Percentiles rank a stretch among this genome's conserved stretches.
Evolutionary conservation across 1,140 invertebrate species (phyloP).

Genomic region (Cotesia vestalis): DNA sequence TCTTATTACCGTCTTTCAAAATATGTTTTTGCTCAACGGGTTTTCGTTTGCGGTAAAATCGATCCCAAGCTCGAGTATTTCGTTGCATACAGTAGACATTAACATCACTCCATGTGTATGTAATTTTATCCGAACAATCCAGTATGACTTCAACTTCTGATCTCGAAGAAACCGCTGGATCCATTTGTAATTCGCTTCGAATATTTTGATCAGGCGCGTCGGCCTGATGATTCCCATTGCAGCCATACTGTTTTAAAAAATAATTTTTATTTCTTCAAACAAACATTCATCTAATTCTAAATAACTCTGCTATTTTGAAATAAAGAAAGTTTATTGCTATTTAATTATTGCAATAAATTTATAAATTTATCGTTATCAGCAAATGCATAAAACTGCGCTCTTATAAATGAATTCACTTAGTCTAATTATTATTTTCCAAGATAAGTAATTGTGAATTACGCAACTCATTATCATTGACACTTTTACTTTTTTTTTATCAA

Average conservation of each 20-base stretch:
- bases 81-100: constrained; percentile 49
- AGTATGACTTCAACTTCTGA: constrained; percentile 14
- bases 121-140: constrained; percentile 46
- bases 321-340: no score
- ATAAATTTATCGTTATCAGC: no score
- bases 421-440: background rate
- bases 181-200: constrained; percentile 42
- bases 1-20: constrained; percentile 51
- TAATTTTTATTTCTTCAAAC: no score
- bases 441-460: background rate
- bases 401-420: background rate
- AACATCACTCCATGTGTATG: constrained; percentile 56
- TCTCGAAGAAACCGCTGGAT: constrained; percentile 39
- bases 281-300: no score
- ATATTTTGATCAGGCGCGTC: constrained; percentile 14
- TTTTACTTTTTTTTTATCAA: background rate
- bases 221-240: constrained; percentile 29
- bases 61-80: constrained; percentile 47
- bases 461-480: background rate
- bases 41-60: constrained; percentile 38
- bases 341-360: no score
- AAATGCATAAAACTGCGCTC: background rate
- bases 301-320: no score
- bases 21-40: constrained; percentile 51
- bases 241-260: no score